A percentile compares a stretch with the other conserved stretches of the same genome.
phyloP scores from a whole-genome alignment of 2,113 vertebrate genomes.

The Micromys minutus region DNA sequence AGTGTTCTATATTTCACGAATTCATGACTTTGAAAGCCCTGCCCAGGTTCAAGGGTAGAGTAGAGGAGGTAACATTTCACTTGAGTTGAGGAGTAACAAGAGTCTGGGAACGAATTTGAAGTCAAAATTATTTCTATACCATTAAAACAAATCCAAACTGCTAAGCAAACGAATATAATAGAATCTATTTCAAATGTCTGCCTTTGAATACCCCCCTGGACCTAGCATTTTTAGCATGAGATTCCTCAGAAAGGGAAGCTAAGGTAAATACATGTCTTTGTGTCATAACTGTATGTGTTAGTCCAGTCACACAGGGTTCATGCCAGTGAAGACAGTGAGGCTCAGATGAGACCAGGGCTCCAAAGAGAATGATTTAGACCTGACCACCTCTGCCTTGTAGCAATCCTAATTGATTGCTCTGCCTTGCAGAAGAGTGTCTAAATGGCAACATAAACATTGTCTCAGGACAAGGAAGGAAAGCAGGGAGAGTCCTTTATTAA shows the following conservation, averaged over 20 bases:
- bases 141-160: background rate
- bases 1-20: background rate
- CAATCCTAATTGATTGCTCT: background rate
- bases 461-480: constrained; percentile 2
- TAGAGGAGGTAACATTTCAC: background rate
- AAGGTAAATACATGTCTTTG: background rate
- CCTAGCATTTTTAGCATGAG: background rate
- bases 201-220: background rate
- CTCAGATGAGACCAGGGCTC: background rate
- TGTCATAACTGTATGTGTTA: background rate
- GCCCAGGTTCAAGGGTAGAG: background rate
- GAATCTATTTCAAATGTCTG: background rate
- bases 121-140: background rate
- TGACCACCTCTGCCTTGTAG: background rate
- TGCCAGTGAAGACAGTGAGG: background rate
- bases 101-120: background rate
- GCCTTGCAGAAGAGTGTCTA: constrained; percentile 14
- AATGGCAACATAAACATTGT: constrained; percentile 26
- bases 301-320: background rate
- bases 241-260: background rate
- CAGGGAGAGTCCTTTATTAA: background rate
- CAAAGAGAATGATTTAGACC: background rate
- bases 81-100: background rate
- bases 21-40: background rate
- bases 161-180: background rate